Evolutionary conservation across 1,140 invertebrate genomes (phyloP).

Genomic region (Drosophila mojavensis): DNA sequence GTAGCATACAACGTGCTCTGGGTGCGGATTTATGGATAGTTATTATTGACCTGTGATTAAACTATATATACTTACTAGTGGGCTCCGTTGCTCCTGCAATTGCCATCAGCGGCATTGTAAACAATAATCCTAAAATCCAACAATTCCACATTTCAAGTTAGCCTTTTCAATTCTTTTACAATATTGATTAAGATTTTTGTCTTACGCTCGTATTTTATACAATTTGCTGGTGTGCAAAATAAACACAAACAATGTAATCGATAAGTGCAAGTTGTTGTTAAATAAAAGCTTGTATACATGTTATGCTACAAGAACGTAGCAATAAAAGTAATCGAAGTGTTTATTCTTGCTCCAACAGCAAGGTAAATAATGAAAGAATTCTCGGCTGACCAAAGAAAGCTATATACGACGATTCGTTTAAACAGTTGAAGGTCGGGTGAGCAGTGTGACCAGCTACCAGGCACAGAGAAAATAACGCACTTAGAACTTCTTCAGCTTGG

Average conservation of each 20-base stretch:
- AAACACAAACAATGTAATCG: conserved; percentile 25
- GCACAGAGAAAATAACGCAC: conserved; percentile 5
- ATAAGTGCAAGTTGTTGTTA: conserved; percentile 43
- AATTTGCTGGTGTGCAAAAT: background rate
- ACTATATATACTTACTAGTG: conserved; percentile 42
- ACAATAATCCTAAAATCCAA: background rate
- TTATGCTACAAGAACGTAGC: conserved; percentile 40
- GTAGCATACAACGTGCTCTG: conserved; percentile 88
- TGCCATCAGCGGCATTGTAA: conserved; percentile 21
- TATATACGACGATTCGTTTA: conserved; percentile 20
- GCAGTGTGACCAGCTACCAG: conserved; percentile 19
- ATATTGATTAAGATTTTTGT: conserved; percentile 5
- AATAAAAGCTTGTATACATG: conserved; percentile 39
- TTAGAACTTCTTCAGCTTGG: conserved; percentile 86
- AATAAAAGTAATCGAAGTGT: conserved; percentile 60
- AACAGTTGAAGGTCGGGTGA: conserved; percentile 45
- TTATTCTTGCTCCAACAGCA: conserved; percentile 57
- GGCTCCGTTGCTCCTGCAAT: background rate
- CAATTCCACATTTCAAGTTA: conserved; percentile 35
- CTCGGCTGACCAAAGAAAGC: conserved; percentile 8
- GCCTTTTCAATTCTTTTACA: background rate
- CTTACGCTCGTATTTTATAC: conserved; percentile 49
- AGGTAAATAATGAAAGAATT: conserved; percentile 54
- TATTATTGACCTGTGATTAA: background rate
- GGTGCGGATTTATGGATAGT: conserved; percentile 37